phyloP scores from a whole-genome alignment of 2,888 invertebrate species.

The Apeira syringaria region DNA sequence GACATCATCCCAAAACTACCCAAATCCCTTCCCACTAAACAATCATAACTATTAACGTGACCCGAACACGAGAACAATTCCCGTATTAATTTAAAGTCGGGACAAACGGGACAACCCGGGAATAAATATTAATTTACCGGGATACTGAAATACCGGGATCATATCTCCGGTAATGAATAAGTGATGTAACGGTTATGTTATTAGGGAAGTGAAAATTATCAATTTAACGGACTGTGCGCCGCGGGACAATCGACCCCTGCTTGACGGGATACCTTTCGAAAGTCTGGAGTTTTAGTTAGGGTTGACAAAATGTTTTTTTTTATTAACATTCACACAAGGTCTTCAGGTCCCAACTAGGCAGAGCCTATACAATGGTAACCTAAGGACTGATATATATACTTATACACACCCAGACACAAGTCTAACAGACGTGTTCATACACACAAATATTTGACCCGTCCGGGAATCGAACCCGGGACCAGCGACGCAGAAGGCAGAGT shows the following conservation, averaged over 20 bases:
- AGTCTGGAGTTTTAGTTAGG: slow-evolving; percentile 55
- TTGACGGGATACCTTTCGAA: slow-evolving; percentile 29
- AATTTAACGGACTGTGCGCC: slow-evolving; percentile 57
- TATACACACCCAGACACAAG: too few species aligned
- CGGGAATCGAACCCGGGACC: too few species aligned
- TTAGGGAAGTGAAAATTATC: slow-evolving; percentile 71
- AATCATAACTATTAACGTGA: slow-evolving; percentile 44
- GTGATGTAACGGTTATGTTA: slow-evolving; percentile 66
- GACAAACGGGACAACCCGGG: slow-evolving; percentile 60
- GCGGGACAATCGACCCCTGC: slow-evolving; percentile 62
- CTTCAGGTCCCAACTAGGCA: too few species aligned
- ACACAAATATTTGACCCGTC: too few species aligned
- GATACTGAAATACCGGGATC: slow-evolving; percentile 55
- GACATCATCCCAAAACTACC: slow-evolving; percentile 43
- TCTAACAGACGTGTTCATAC: too few species aligned
- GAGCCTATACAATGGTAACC: too few species aligned
- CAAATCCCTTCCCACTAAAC: slow-evolving; percentile 34
- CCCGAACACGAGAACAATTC: slow-evolving; percentile 46
- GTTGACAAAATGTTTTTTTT: slow-evolving; percentile 42
- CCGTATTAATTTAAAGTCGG: slow-evolving; percentile 67
- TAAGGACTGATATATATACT: too few species aligned
- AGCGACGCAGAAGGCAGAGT: too few species aligned
- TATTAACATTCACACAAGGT: too few species aligned
- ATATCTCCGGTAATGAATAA: slow-evolving; percentile 74
- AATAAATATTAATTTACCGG: slow-evolving; percentile 67